Evolutionary conservation across 2,113 vertebrate genomes (phyloP).

Genomic region (Geococcyx californianus): DNA sequence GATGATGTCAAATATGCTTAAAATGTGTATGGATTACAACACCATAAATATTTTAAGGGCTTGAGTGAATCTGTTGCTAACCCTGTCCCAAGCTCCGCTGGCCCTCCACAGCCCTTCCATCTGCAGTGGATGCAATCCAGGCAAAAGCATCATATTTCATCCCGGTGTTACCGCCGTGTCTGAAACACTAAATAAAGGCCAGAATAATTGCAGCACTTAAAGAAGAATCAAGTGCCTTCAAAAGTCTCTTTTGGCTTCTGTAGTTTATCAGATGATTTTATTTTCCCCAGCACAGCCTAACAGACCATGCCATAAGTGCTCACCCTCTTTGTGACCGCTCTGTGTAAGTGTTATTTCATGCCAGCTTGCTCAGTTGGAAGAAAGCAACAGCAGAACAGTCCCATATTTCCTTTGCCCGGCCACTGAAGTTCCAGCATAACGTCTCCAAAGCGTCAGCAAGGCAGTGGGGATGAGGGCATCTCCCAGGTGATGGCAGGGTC

Average conservation of each 20-base stretch:
- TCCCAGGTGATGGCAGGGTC: neutral
- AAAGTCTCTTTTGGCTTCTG: neutral
- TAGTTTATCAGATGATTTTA: neutral
- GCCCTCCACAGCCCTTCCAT: neutral
- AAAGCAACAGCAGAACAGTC: neutral
- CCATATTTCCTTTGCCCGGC: fast-evolving
- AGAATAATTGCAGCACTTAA: neutral
- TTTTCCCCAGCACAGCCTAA: neutral
- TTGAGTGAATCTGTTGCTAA: neutral
- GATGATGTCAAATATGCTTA: neutral
- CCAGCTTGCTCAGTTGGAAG: neutral
- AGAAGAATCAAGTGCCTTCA: neutral
- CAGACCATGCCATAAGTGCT: neutral
- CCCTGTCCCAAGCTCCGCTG: neutral
- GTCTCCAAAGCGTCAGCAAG: neutral
- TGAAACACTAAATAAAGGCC: neutral
- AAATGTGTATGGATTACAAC: neutral
- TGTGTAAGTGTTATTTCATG: fast-evolving
- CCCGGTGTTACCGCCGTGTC: neutral
- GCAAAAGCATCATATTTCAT: fast-evolving
- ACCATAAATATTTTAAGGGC: conserved; percentile 24
- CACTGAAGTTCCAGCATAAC: fast-evolving
- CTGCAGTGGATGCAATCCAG: neutral
- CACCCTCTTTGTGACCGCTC: neutral
- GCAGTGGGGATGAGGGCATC: neutral